Base-by-base conservation (phyloP, 2,888 invertebrate species). In the Thysanoteuthis rhombus region DNA sequence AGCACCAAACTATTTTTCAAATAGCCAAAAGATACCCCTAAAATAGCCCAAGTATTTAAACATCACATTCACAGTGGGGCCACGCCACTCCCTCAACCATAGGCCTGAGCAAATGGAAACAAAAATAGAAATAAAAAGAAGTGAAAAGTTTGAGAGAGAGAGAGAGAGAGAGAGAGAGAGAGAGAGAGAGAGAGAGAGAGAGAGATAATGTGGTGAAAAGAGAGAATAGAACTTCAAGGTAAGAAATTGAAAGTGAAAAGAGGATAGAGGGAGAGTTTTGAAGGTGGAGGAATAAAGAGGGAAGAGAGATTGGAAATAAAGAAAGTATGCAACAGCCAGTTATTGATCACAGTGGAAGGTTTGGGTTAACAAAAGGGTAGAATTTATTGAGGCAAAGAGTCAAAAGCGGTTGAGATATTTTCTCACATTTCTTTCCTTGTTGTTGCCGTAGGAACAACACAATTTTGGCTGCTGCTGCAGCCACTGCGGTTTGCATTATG, bases 401-500 rank as follows among this genome's bases (percentile, higher is more conserved):
- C 92, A 92, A 92, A 75, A 28, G 92, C 92, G 32, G 92, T 92
- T 45, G 92, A n/a, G n/a, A 92, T 92, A 92, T 92, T 92, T 92
- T 45, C 90, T 90, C 90, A 45, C 92, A 45, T 45, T 45, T 40
- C 40, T 92, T 92, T 92, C 42, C 45, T 92, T 45, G 40, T 16
- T 42, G 92, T 92, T 92, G 92, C 92, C 32, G 42, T 92, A 92
- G 92, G 92, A 92, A 92, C 92, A 42, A 92, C 92, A 39, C 42
- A 45, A 42, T 92, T 92, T 92, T 42, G 92, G 92, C 39, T 42
- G 92, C n/a, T 16, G 40, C 42, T 40, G 92, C 40, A 25, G 92
- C n/a, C 32, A 42, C 22, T n/a, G 92, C 40, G 32, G 92, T 28
- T 45, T 40, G n/a, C 42, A 92, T n/a, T 42, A 40, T 40, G 42